Conservation (phyloP, 2,113 vertebrate species). For the Notothenia rossii region DNA sequence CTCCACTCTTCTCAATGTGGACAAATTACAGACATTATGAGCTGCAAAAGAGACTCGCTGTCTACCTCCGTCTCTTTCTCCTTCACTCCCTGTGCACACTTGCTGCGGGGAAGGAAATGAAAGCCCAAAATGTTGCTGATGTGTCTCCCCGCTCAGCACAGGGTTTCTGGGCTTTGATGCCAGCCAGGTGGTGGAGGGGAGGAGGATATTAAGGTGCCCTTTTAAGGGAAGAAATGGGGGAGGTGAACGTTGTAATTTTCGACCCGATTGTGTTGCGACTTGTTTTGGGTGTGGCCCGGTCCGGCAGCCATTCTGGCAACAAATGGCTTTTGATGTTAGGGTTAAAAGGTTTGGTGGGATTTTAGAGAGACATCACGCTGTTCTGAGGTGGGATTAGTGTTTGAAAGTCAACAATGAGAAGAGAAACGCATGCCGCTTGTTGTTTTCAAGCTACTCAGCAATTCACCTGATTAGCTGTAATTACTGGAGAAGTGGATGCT, state of each 20-base stretch:
- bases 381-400: conserved; percentile 49
- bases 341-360: conserved; percentile 62
- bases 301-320: conserved; percentile 50
- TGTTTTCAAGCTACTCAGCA: conserved; percentile 17
- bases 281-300: conserved; percentile 69
- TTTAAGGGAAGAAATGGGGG: conserved; percentile 48
- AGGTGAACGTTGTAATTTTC: conserved; percentile 69
- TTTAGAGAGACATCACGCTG: conserved; percentile 34
- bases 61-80: conserved; percentile 47
- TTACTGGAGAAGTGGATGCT: background rate
- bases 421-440: conserved; percentile 5
- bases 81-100: conserved; percentile 43
- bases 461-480: conserved; percentile 15
- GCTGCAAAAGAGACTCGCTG: conserved; percentile 56
- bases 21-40: conserved; percentile 71
- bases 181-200: conserved; percentile 64
- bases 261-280: conserved; percentile 63
- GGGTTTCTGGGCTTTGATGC: conserved; percentile 67
- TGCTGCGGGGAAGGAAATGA: conserved; percentile 74
- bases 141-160: conserved; percentile 56
- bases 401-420: conserved; percentile 38
- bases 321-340: conserved; percentile 70
- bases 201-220: conserved; percentile 59
- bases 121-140: conserved; percentile 71
- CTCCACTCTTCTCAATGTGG: conserved; percentile 54